Conservation (phyloP, 1,140 invertebrate genomes). For the Magallana ariakensis region DNA sequence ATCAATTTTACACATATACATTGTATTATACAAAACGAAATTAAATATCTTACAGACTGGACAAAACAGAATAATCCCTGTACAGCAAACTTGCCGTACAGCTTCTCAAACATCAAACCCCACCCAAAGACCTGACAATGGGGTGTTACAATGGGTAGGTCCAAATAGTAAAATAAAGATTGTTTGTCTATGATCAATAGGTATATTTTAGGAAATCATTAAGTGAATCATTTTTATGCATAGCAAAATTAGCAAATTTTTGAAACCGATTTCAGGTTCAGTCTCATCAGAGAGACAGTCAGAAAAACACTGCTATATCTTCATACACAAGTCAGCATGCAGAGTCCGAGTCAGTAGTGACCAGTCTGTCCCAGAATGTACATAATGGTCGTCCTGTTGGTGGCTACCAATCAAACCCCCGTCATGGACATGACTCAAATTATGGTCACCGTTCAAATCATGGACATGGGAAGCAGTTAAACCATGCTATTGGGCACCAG, state of each 20-base stretch:
- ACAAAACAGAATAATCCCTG: not conserved
- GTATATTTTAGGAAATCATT: too few species aligned
- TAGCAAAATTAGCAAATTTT: too few species aligned
- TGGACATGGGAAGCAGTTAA: not conserved
- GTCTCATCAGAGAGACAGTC: not conserved
- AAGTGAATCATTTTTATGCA: too few species aligned
- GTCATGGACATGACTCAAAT: too few species aligned
- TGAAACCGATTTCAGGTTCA: too few species aligned
- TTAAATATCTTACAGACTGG: not conserved
- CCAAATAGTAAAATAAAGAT: too few species aligned
- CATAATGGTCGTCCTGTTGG: not conserved
- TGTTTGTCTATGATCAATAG: too few species aligned
- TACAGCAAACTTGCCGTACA: not conserved
- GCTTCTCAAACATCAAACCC: not conserved
- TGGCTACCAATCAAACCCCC: too few species aligned
- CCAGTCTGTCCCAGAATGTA: not conserved
- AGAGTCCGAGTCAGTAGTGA: not conserved
- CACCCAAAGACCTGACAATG: not conserved
- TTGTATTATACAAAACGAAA: too few species aligned
- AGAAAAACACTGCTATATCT: too few species aligned
- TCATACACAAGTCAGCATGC: not conserved
- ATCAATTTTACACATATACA: too few species aligned
- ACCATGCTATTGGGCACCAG: not conserved
- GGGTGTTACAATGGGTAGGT: not conserved
- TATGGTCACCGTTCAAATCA: too few species aligned